Base-by-base conservation (phyloP, 2,113 vertebrate species). In the Ursus arctos region DNA sequence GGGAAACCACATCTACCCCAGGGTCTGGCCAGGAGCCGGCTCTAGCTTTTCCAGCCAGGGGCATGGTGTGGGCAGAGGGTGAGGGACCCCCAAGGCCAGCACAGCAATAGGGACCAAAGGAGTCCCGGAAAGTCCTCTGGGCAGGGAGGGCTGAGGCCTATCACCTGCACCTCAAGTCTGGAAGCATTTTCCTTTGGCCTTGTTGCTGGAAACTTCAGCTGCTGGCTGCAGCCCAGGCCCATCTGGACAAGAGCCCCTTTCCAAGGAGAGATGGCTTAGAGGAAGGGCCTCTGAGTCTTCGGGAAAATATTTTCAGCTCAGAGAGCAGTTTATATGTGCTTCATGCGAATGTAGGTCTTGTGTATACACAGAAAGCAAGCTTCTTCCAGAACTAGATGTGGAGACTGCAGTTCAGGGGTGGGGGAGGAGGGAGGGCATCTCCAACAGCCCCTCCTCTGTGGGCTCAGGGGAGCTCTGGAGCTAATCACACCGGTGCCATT, bases 61-160 rank as follows among this genome's bases (percentile, higher is more conserved):
- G 69, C 14, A 28, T 15, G 0, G 2, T 59, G 9, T 28, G 43
- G 31, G n/a, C 43, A 15, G 26, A 8, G 6, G 21, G 51, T 21
- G 77, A 93, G n/a, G 47, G 65, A 15, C 7, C 26, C n/a, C 85
- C 89, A 98, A 80, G 92, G 87, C 95, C 88, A 94, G 90, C 93
- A 97, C 98, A 94, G 81, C 96, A 96, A 57, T 11, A 1, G 7
- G 94, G 96, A 95, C 93, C 77, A 69, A 96, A 95, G 28, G 87
- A 98, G 96, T 36, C 63, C n/a, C 84, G 36, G 91, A 96, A 89
- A 55, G 91, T 97, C 95, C 86, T 93, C 67, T 80, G 98, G n/a
- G 19, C 83, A 51, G 43, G 19, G 49, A 55, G 76, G 65, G 10
- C 71, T 28, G 65, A 43, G 49, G 16, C 31, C 33, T 4, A 22